Percentiles rank a stretch among this genome's conserved stretches.
Conservation (phyloP, 2,888 invertebrate genomes). For the Lithosia quadra region DNA sequence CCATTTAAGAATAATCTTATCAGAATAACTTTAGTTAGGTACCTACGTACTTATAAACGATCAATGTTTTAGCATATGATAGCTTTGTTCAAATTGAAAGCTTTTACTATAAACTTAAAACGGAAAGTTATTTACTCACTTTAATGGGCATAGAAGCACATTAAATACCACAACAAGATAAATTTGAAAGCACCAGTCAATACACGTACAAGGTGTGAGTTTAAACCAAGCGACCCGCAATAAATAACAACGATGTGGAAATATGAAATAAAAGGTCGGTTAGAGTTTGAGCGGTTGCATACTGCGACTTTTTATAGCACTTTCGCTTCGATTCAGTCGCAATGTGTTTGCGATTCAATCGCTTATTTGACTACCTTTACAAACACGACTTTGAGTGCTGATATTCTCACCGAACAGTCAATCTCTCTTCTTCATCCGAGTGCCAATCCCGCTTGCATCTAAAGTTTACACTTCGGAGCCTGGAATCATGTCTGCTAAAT, state of each 20-base stretch:
- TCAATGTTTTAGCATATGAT: too few relatives aligned
- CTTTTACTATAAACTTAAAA: background rate
- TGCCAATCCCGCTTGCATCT: background rate
- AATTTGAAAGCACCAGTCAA: slow-evolving; percentile 21
- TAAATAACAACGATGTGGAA: slow-evolving; percentile 42
- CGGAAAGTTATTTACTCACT: slow-evolving; percentile 13
- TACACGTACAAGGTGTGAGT: slow-evolving; percentile 21
- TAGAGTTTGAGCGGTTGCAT: slow-evolving; percentile 9
- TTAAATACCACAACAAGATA: slow-evolving; percentile 20
- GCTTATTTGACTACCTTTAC: background rate
- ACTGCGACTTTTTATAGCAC: background rate
- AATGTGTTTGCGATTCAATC: background rate
- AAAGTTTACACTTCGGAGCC: background rate
- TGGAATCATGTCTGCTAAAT: background rate
- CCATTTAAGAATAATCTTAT: background rate
- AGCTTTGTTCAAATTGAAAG: background rate
- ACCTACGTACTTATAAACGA: too few relatives aligned
- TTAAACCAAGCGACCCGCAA: slow-evolving; percentile 23
- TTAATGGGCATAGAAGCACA: slow-evolving; percentile 12
- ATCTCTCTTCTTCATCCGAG: background rate
- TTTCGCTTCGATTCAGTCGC: background rate
- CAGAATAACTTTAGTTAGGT: background rate
- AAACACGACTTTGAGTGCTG: background rate
- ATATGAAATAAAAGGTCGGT: slow-evolving; percentile 36
- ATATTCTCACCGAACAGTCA: background rate